Evolutionary conservation across 1,140 invertebrate genomes (phyloP), one percentile per base, ranked within the genome.

Genomic region (Bicyclus anynana): DNA sequence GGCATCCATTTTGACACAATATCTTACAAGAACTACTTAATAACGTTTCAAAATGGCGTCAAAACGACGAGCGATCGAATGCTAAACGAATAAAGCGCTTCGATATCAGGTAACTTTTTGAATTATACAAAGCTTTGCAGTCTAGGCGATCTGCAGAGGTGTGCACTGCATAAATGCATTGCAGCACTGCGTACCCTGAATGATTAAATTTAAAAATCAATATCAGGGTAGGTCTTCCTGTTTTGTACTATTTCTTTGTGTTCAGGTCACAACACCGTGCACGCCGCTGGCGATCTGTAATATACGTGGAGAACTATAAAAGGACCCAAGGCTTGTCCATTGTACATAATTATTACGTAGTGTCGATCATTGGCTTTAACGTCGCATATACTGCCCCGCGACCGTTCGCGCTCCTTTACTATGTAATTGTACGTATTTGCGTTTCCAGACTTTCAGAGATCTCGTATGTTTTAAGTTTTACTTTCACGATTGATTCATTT

Each of bases 391-490:
- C 44, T 47, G 44, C 21, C 21, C 20, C 20, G 44, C 35, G 33
- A 37, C 56, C 40, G 55, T 48, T 59, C 72, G 74, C 69, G 74
- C 72, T 75, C 73, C 68, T 76, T 68, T 66, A 69, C 67, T 74
- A 71, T 74, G 51, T 76, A 79, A 76, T 44, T 78, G 72, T 87
- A 81, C 74, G 77, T 84, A 76, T 80, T n/a, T 77, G 74, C 74
- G 75, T 86, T 84, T 87, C 81, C 80, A 84, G 78, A 85, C 81
- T 87, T 85, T 84, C 83, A 84, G 84, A 84, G 84, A 87, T 87
- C 84, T 87, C 84, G 84, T 84, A 84, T 81, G 68, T 67, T 82
- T 83, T 83, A 82, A 77, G 75, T 83, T 84, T 68, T 72, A 75
- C 68, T 75, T 80, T 79, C 79, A 80, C 72, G 71, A 74, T 74